Conservation (phyloP, 2,888 invertebrate species). For the Agrotis segetum region DNA sequence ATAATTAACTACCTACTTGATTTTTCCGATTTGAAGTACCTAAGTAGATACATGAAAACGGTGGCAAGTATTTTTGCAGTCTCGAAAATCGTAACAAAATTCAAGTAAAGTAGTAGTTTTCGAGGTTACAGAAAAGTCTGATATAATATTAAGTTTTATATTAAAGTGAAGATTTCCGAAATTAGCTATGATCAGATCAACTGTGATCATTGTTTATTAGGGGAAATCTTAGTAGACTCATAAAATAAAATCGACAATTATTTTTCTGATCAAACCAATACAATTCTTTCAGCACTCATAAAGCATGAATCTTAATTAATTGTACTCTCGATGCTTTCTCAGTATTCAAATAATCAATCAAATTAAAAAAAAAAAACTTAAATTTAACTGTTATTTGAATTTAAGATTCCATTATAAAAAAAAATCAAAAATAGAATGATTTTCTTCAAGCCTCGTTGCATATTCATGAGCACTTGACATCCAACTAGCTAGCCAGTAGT, state of each 20-base stretch:
- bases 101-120: background rate
- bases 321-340: background rate
- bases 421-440: slow-evolving; percentile 11
- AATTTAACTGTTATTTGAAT: slow-evolving; percentile 3
- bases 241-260: too few relatives aligned
- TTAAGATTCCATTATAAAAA: background rate
- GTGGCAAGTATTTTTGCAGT: background rate
- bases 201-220: too few relatives aligned
- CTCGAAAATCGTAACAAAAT: background rate
- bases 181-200: background rate
- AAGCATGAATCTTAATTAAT: too few relatives aligned
- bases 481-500: slow-evolving; percentile 17
- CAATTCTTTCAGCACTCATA: background rate
- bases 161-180: background rate
- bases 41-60: background rate
- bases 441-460: slow-evolving; percentile 43
- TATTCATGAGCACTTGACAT: slow-evolving; percentile 51
- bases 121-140: background rate
- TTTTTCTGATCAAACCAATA: background rate
- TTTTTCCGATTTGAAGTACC: background rate
- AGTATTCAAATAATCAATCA: background rate
- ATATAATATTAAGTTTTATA: background rate
- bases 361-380: background rate
- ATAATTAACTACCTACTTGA: background rate
- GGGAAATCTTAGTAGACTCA: too few relatives aligned